Conservation (phyloP, 2,888 invertebrate species). For the Nomada ferruginata region DNA sequence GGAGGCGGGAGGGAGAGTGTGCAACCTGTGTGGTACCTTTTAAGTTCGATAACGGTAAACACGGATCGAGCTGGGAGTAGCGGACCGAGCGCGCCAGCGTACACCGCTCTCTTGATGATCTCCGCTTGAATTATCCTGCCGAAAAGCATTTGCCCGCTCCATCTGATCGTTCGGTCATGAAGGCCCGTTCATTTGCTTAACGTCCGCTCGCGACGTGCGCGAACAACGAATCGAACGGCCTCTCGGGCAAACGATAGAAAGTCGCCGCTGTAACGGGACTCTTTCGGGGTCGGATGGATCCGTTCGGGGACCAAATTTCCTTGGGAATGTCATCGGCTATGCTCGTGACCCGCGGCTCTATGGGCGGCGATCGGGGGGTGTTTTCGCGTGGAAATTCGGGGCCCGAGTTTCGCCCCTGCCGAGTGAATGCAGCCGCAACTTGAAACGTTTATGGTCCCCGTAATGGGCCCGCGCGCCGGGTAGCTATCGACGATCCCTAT, state of each 20-base stretch:
- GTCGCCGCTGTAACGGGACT: constrained; percentile 30
- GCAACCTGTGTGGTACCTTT: constrained; percentile 63
- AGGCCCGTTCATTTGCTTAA: constrained; percentile 7
- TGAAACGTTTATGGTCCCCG: background rate
- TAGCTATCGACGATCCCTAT: background rate
- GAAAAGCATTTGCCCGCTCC: constrained; percentile 22
- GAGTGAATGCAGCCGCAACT: background rate
- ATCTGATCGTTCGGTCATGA: constrained; percentile 4
- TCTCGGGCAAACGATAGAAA: constrained; percentile 43
- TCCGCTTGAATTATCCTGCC: constrained; percentile 34
- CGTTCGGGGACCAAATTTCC: background rate
- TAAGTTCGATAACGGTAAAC: constrained; percentile 71
- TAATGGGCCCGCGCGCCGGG: background rate
- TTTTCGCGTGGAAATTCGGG: background rate
- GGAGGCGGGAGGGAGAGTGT: constrained; percentile 38
- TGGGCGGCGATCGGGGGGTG: too few species aligned
- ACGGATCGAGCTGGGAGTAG: constrained; percentile 65
- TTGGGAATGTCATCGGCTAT: background rate
- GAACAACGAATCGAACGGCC: constrained; percentile 4
- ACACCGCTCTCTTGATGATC: constrained; percentile 38
- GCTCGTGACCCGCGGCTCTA: background rate
- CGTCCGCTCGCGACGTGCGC: constrained; percentile 1
- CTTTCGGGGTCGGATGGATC: background rate
- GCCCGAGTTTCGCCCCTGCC: background rate
- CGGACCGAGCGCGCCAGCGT: constrained; percentile 27